These are phyloP conservation scores for Hipparchia sbordonii DNA, from an alignment of 2,888 invertebrate species.

Conservation along the genomic window DNA sequence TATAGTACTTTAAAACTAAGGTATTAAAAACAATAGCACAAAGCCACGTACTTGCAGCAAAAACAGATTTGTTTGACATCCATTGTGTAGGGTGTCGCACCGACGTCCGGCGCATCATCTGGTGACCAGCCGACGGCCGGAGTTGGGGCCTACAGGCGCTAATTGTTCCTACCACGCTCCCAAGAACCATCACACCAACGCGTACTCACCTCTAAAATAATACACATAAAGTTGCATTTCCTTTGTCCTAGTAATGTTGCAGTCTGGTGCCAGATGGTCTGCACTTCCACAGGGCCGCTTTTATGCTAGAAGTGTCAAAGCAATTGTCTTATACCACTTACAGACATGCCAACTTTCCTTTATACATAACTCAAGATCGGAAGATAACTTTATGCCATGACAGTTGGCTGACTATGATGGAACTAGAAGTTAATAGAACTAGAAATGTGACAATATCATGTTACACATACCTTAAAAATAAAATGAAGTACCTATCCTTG, in stretches of 20 bases:
- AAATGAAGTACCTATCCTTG: too few species aligned
- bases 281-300: constrained; percentile 28
- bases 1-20: neutral
- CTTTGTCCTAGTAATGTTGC: constrained; percentile 9
- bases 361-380: neutral
- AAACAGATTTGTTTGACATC: constrained; percentile 12
- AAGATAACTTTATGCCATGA: neutral
- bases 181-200: neutral
- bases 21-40: constrained; percentile 16
- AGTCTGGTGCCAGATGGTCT: constrained; percentile 49
- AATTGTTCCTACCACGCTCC: constrained; percentile 30
- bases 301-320: constrained; percentile 24
- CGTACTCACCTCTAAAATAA: neutral
- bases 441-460: too few species aligned
- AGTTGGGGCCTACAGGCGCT: constrained; percentile 27
- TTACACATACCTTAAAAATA: too few species aligned
- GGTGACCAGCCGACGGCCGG: constrained; percentile 39
- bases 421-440: too few species aligned
- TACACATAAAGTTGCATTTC: neutral
- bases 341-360: constrained; percentile 1
- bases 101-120: constrained; percentile 34
- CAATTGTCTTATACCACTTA: constrained; percentile 5
- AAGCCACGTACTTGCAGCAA: constrained; percentile 15
- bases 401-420: neutral
- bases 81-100: constrained; percentile 18